Evolutionary conservation across 2,888 invertebrate species (phyloP).

Genomic region (Nomada fucata): DNA sequence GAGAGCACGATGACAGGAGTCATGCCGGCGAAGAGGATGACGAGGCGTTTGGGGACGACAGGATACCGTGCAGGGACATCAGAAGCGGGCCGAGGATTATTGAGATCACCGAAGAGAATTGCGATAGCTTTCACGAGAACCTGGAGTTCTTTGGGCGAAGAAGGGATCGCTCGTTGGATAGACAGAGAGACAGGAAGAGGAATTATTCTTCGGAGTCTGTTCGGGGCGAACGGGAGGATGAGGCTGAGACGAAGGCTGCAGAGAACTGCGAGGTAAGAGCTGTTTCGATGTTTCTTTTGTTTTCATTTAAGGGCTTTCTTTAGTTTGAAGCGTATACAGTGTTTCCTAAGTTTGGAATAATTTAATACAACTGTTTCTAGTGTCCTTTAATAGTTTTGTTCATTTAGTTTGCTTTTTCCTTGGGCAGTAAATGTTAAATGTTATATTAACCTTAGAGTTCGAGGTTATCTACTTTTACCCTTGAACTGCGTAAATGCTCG

Average conservation of each 20-base stretch:
- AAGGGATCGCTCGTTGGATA: constrained; percentile 68
- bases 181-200: constrained; percentile 49
- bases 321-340: no score
- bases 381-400: no score
- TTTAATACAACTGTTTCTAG: no score
- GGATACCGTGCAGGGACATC: constrained; percentile 55
- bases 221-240: constrained; percentile 16
- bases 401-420: no score
- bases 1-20: constrained; percentile 55
- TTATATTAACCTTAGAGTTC: no score
- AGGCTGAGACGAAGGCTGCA: constrained; percentile 11
- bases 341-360: no score
- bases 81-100: constrained; percentile 76
- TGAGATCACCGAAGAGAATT: constrained; percentile 81
- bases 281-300: neutral
- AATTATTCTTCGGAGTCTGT: constrained; percentile 27
- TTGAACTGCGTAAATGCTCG: no score
- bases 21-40: constrained; percentile 57
- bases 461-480: no score
- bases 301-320: no score
- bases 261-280: constrained; percentile 55
- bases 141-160: constrained; percentile 80
- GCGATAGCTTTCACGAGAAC: constrained; percentile 82
- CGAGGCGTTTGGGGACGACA: constrained; percentile 65
- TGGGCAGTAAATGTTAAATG: no score